phyloP scores from a whole-genome alignment of 2,888 invertebrate genomes.

The Xestoiulus laeticollis region DNA sequence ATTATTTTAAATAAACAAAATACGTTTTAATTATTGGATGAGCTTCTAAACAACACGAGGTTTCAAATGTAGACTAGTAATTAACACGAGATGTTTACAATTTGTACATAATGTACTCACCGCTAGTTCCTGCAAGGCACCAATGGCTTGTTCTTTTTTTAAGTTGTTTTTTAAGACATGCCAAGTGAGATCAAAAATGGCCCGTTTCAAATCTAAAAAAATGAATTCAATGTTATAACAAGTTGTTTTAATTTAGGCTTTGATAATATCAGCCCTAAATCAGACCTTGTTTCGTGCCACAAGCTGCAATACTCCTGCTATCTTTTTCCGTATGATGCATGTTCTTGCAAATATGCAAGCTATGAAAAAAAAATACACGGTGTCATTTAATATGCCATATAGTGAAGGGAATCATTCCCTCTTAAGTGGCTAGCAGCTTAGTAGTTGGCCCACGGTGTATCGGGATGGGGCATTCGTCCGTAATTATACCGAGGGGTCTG shows the following conservation, averaged over 20 bases:
- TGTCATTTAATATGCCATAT: too few species aligned
- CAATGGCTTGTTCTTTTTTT: conserved; percentile 80
- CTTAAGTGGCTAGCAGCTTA: too few species aligned
- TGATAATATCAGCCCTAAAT: too few species aligned
- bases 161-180: conserved; percentile 79
- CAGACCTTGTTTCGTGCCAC: conserved; percentile 52
- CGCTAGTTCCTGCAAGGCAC: conserved; percentile 77
- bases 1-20: conserved; percentile 61
- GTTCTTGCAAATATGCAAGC: conserved; percentile 52
- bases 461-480: too few species aligned
- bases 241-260: background rate
- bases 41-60: too few species aligned
- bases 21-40: too few species aligned
- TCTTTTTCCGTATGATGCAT: conserved; percentile 46
- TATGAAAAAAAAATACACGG: conserved; percentile 49
- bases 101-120: conserved; percentile 68
- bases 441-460: too few species aligned
- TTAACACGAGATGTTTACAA: background rate
- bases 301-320: conserved; percentile 45
- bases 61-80: too few species aligned
- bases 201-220: conserved; percentile 74
- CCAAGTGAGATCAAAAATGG: conserved; percentile 81
- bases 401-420: too few species aligned
- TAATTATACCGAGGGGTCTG: too few species aligned
- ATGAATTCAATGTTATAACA: conserved; percentile 58